These are phyloP conservation scores for Hozukius guyotensis DNA, from an alignment of 2,797 vertebrate genomes.

Conservation along the genomic window DNA sequence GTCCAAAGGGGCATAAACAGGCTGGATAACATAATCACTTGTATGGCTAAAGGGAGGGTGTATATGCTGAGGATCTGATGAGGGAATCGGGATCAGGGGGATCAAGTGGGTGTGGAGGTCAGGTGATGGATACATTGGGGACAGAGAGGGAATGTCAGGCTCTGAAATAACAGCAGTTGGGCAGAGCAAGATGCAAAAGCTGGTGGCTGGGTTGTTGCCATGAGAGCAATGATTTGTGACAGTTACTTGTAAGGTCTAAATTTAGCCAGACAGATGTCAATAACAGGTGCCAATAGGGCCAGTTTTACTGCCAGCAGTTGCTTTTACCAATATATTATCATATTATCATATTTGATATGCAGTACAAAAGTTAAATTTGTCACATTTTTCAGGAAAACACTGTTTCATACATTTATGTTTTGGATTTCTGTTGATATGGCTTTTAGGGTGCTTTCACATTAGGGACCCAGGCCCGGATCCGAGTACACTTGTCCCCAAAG, in stretches of 20 bases:
- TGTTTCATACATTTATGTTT: background rate
- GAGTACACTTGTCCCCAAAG: too few species aligned
- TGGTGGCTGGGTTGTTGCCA: background rate
- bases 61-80: background rate
- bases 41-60: background rate
- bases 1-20: background rate
- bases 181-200: background rate
- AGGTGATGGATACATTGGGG: background rate
- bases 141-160: background rate
- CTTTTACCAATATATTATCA: background rate
- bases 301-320: background rate
- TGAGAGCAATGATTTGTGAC: background rate
- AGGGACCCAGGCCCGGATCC: too few species aligned
- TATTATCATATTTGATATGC: background rate
- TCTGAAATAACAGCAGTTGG: background rate
- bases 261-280: background rate
- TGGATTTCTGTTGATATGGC: background rate
- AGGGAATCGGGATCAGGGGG: background rate
- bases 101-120: background rate
- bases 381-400: background rate
- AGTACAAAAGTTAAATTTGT: background rate
- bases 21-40: background rate
- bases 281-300: background rate
- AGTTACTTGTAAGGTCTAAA: background rate
- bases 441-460: background rate